These are phyloP conservation scores for Drosophila tanythrix DNA, from an alignment of 2,888 invertebrate species.

Conservation along the genomic window DNA sequence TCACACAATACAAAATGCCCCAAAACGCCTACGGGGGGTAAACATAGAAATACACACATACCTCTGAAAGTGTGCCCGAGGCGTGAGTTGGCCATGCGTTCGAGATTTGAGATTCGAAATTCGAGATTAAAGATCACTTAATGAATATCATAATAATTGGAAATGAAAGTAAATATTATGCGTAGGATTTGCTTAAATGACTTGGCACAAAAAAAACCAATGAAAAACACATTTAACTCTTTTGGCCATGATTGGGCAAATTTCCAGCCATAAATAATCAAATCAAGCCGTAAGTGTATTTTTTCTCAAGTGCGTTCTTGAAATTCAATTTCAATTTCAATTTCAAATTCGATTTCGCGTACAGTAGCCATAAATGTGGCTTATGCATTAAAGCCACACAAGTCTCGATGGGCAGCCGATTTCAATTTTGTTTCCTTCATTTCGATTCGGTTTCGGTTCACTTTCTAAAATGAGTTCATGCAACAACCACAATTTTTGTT, in stretches of 20 bases:
- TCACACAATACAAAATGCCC: not conserved
- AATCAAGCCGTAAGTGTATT: slow-evolving; percentile 55
- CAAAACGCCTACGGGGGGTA: not conserved
- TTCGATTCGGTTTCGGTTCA: slow-evolving; percentile 41
- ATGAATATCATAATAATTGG: slow-evolving; percentile 73
- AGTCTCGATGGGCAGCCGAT: slow-evolving; percentile 33
- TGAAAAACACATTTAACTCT: slow-evolving; percentile 21
- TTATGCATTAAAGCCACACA: slow-evolving; percentile 36
- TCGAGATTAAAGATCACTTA: slow-evolving; percentile 65
- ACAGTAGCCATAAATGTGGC: slow-evolving; percentile 61
- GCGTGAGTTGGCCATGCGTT: slow-evolving; percentile 50
- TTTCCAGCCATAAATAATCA: slow-evolving; percentile 71
- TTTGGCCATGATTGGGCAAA: slow-evolving; percentile 72
- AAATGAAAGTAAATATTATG: slow-evolving; percentile 77
- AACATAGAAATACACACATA: not conserved
- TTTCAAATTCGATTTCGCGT: slow-evolving; percentile 57
- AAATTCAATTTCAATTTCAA: slow-evolving; percentile 69
- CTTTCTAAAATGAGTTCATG: slow-evolving; percentile 79
- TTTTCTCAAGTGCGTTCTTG: slow-evolving; percentile 61
- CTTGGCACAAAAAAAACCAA: slow-evolving; percentile 53
- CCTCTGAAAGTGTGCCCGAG: slow-evolving; percentile 37
- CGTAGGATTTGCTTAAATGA: slow-evolving; percentile 62
- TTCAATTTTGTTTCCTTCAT: slow-evolving; percentile 10
- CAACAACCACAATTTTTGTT: slow-evolving; percentile 52
- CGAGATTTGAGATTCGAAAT: slow-evolving; percentile 27